phyloP scores from a whole-genome alignment of 2,797 vertebrate species.

The Miichthys miiuy region DNA sequence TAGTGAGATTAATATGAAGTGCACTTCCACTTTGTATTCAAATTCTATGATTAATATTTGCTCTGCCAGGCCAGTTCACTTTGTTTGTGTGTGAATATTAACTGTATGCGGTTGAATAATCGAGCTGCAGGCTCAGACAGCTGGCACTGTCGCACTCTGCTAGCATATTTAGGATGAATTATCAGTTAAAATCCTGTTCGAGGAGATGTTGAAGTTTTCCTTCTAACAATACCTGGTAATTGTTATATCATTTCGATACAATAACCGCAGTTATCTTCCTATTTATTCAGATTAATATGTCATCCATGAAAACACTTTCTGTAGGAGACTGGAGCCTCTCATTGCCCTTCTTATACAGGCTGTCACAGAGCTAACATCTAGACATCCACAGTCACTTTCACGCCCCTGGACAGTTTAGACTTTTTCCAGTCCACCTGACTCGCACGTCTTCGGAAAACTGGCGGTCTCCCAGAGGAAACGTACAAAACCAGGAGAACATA shows the following conservation, averaged over 20 bases:
- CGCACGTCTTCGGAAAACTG: neutral
- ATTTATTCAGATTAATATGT: neutral
- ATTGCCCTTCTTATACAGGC: too few relatives aligned
- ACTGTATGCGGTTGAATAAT: neutral
- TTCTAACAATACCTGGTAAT: neutral
- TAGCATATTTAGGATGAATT: neutral
- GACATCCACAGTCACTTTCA: conserved; percentile 13
- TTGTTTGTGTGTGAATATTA: neutral
- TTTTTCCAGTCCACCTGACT: conserved; percentile 19
- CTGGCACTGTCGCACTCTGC: neutral
- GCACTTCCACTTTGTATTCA: conserved; percentile 8
- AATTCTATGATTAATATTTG: conserved; percentile 1
- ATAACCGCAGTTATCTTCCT: neutral
- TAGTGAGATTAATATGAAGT: neutral
- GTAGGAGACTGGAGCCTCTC: neutral
- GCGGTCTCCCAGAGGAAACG: neutral
- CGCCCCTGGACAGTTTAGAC: neutral
- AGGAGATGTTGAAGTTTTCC: neutral
- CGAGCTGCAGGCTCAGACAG: neutral
- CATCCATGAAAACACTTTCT: too few relatives aligned
- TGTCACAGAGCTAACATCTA: conserved; percentile 11
- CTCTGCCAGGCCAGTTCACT: neutral
- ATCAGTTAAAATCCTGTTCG: neutral
- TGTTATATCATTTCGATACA: neutral
- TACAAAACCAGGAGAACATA: neutral